Evolutionary conservation across 1,140 invertebrate species (phyloP).

Genomic region (Zaprionus taronus): DNA sequence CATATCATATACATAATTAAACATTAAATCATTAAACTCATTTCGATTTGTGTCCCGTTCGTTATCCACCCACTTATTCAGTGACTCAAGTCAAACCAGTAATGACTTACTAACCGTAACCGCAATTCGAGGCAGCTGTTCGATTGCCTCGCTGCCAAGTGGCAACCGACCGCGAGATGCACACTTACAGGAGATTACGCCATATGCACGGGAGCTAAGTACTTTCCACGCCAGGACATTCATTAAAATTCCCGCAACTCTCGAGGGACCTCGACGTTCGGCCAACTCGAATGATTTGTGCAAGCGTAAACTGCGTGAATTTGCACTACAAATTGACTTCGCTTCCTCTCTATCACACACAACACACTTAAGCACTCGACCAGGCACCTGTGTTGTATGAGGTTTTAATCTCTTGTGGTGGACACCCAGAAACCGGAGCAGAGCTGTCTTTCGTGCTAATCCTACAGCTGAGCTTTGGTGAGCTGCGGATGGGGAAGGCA

Average conservation of each 20-base stretch:
- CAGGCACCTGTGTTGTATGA: conserved; percentile 26
- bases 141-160: conserved; percentile 34
- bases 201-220: conserved; percentile 53
- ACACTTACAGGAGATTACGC: conserved; percentile 44
- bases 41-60: too few species aligned
- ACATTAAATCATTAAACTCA: not conserved
- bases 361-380: conserved; percentile 25
- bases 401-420: conserved; percentile 54
- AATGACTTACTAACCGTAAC: conserved; percentile 33
- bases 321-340: conserved; percentile 70
- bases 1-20: not conserved
- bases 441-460: conserved; percentile 42
- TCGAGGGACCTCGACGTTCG: not conserved
- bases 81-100: not conserved
- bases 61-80: not conserved
- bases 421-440: not conserved
- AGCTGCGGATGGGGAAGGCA: not conserved
- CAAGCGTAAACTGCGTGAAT: conserved; percentile 59
- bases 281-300: conserved; percentile 65
- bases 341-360: conserved; percentile 42
- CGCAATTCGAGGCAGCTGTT: conserved; percentile 52
- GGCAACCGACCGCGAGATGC: conserved; percentile 26
- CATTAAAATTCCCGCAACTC: conserved; percentile 55
- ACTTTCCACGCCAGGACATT: conserved; percentile 32
- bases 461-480: conserved; percentile 27